These are phyloP conservation scores for Berghia stephanieae DNA, from an alignment of 1,140 invertebrate species.

Conservation along the genomic window DNA sequence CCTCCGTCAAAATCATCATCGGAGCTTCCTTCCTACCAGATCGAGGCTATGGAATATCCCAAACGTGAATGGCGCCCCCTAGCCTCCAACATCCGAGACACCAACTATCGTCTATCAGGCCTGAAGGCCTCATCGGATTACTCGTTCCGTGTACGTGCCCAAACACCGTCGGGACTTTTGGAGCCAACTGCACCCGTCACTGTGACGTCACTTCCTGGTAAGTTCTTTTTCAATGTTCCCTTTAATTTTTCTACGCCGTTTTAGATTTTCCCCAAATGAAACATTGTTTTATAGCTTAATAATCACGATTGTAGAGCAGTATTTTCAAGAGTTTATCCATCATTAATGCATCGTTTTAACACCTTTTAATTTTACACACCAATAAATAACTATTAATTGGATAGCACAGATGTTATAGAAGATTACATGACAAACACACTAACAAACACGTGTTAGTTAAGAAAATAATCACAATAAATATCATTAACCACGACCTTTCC, in stretches of 20 bases:
- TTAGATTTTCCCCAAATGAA: too few species aligned
- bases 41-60: constrained; percentile 55
- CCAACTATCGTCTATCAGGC: constrained; percentile 50
- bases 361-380: too few species aligned
- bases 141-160: constrained; percentile 61
- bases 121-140: constrained; percentile 52
- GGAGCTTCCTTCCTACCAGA: constrained; percentile 49
- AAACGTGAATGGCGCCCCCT: constrained; percentile 50
- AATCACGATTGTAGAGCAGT: too few species aligned
- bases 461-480: too few species aligned
- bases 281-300: too few species aligned
- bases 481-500: too few species aligned
- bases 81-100: constrained; percentile 48
- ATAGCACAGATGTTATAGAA: too few species aligned
- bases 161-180: constrained; percentile 79
- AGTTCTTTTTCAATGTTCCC: not conserved
- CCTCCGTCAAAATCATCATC: constrained; percentile 33
- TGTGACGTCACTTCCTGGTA: constrained; percentile 55
- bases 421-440: too few species aligned
- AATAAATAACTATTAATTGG: too few species aligned
- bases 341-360: too few species aligned
- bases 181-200: constrained; percentile 57
- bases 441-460: too few species aligned
- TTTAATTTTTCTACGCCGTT: not conserved
- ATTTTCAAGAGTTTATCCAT: too few species aligned